These are phyloP conservation scores for Forpus xanthops DNA, from an alignment of 2,797 vertebrate species.

Conservation along the genomic window DNA sequence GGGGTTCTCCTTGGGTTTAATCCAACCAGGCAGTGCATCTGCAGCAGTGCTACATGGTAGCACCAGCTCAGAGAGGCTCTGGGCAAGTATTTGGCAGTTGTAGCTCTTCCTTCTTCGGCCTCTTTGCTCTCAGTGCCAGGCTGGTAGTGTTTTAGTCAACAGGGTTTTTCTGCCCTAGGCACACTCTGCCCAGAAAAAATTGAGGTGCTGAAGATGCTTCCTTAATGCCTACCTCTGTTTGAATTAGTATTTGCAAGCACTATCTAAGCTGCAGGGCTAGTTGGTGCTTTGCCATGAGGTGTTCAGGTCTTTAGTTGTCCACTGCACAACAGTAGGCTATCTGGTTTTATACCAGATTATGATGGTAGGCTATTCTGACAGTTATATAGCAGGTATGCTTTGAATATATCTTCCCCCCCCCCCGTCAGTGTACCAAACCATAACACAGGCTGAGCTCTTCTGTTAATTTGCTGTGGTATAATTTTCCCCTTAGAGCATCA, in stretches of 20 bases:
- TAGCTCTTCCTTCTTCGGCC: neutral
- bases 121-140: neutral
- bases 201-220: neutral
- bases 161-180: neutral
- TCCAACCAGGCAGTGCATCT: no score
- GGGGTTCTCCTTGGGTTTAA: fast-evolving
- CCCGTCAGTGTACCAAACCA: neutral
- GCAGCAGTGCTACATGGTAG: neutral
- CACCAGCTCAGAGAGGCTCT: neutral
- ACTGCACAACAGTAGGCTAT: neutral
- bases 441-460: neutral
- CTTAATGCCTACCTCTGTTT: neutral
- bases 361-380: neutral
- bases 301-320: neutral
- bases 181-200: neutral
- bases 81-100: neutral
- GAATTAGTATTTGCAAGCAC: neutral
- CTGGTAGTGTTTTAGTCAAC: no score
- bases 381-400: neutral
- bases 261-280: neutral
- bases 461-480: neutral
- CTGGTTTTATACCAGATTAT: neutral
- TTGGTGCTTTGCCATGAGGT: neutral
- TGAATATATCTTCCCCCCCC: neutral
- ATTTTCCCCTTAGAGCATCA: neutral